phyloP scores from a whole-genome alignment of 2,797 vertebrate species.

The Schizopygopsis malacanthus region DNA sequence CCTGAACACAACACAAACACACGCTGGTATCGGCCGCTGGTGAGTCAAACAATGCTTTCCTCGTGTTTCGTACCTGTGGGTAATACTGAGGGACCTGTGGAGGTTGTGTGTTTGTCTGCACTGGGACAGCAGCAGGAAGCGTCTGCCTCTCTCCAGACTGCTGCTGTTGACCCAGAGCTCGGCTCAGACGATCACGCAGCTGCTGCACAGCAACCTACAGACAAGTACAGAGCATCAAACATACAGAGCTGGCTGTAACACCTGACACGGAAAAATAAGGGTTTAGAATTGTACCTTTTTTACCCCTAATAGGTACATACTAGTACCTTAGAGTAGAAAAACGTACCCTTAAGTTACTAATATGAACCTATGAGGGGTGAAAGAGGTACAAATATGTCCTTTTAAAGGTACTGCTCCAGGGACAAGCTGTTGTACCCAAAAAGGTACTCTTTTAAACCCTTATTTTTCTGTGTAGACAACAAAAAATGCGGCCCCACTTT shows the following conservation, averaged over 20 bases:
- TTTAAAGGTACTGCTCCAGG: too few relatives aligned
- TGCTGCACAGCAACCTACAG: conserved; percentile 82
- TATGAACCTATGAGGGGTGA: too few relatives aligned
- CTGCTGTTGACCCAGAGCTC: conserved; percentile 83
- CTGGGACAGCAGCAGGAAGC: conserved; percentile 60
- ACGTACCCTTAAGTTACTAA: too few relatives aligned
- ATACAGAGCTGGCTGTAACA: background rate
- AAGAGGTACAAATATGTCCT: too few relatives aligned
- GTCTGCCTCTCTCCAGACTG: conserved; percentile 65
- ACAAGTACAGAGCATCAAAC: background rate
- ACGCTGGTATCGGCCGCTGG: conserved; percentile 80
- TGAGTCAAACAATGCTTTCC: conserved; percentile 38
- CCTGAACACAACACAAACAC: conserved; percentile 88
- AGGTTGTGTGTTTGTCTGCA: conserved; percentile 69
- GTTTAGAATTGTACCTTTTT: too few relatives aligned
- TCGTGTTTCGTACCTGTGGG: conserved; percentile 71
- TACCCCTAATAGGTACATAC: too few relatives aligned
- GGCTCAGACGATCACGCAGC: conserved; percentile 86
- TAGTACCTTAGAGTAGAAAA: too few relatives aligned
- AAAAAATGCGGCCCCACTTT: background rate
- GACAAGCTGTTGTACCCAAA: too few relatives aligned
- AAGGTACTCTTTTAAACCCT: too few relatives aligned
- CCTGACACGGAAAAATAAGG: too few relatives aligned
- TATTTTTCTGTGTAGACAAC: too few relatives aligned
- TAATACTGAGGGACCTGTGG: conserved; percentile 73